These are phyloP conservation scores for Dorcus hopei DNA, from an alignment of 2,888 invertebrate species.

Conservation along the genomic window DNA sequence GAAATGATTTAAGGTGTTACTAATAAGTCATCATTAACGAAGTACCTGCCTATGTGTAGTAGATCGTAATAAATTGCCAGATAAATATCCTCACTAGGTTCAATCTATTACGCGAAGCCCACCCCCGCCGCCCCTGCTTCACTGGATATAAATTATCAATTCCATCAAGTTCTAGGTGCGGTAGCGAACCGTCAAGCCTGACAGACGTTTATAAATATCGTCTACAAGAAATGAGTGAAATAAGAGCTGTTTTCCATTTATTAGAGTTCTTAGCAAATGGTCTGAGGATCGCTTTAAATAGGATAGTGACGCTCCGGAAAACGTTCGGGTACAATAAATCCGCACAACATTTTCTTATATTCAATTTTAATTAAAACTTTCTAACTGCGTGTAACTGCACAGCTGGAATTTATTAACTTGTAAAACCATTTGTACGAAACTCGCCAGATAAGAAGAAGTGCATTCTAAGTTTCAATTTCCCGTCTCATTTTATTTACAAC, in stretches of 20 bases:
- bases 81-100: slow-evolving; percentile 31
- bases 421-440: too few species aligned
- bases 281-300: neutral
- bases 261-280: slow-evolving; percentile 26
- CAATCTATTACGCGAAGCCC: slow-evolving; percentile 27
- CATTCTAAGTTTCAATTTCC: too few species aligned
- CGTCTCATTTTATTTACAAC: too few species aligned
- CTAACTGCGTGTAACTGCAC: neutral
- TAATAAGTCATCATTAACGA: slow-evolving; percentile 9
- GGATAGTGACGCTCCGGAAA: neutral
- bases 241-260: slow-evolving; percentile 38
- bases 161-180: slow-evolving; percentile 39
- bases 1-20: slow-evolving; percentile 3
- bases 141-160: slow-evolving; percentile 43
- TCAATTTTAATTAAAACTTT: neutral
- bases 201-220: slow-evolving; percentile 43
- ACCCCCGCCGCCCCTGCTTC: slow-evolving; percentile 17
- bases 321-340: neutral
- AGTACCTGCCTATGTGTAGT: slow-evolving; percentile 1
- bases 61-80: slow-evolving; percentile 29
- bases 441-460: too few species aligned
- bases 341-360: neutral
- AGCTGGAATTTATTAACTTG: too few species aligned
- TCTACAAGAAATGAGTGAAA: slow-evolving; percentile 36
- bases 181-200: slow-evolving; percentile 37